Percentiles rank a stretch among this genome's conserved stretches.
Conservation (phyloP, 2,888 invertebrate species). For the Tetranychus piercei region DNA sequence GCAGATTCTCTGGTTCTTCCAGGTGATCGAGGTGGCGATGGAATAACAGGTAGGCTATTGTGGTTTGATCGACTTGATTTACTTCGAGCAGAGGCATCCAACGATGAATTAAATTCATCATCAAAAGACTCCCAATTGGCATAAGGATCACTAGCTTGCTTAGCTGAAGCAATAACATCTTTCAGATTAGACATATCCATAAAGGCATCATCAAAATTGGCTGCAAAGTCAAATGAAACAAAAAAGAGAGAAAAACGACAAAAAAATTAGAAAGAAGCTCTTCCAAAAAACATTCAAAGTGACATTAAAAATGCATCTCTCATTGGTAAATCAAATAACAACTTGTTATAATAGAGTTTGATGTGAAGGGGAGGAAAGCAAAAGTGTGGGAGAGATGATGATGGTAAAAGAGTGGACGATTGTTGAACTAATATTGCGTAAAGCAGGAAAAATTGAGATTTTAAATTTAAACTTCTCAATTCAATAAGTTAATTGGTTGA, state of each 20-base stretch:
- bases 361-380: not conserved
- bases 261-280: not conserved
- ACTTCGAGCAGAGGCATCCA: not conserved
- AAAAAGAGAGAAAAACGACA: not conserved
- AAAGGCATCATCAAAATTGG: slow-evolving; percentile 3
- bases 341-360: not conserved
- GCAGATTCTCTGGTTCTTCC: not conserved
- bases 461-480: no score
- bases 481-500: not conserved
- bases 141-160: slow-evolving; percentile 7
- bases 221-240: not conserved
- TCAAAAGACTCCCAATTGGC: slow-evolving; percentile 7
- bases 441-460: not conserved
- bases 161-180: not conserved
- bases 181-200: slow-evolving; percentile 5
- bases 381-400: not conserved
- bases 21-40: not conserved
- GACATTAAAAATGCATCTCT: not conserved
- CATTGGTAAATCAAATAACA: not conserved
- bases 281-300: not conserved
- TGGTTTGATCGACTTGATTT: not conserved
- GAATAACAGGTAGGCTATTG: not conserved
- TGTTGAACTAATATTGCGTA: not conserved
- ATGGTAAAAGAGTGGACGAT: not conserved
- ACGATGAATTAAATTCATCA: not conserved